These are phyloP conservation scores for Irena cyanogastra DNA, from an alignment of 2,113 vertebrate genomes.

Conservation along the genomic window DNA sequence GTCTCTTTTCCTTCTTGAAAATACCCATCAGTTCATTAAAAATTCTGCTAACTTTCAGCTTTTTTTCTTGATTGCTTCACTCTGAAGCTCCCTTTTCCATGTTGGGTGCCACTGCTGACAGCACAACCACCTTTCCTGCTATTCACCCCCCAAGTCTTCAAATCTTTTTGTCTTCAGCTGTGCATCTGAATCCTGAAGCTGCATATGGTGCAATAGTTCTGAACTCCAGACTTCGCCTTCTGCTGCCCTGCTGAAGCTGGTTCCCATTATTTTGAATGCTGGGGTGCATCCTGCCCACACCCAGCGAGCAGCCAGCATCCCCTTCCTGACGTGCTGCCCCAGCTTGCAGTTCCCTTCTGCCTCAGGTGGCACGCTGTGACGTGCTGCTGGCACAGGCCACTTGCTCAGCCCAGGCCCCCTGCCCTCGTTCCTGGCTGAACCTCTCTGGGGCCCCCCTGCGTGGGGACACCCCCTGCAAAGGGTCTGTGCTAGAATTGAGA, in stretches of 20 bases:
- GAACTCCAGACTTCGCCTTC: neutral
- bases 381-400: neutral
- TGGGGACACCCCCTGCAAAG: too few relatives aligned
- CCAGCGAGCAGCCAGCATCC: neutral
- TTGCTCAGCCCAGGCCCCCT: neutral
- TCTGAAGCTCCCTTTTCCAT: neutral
- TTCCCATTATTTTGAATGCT: neutral
- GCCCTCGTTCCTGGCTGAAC: neutral
- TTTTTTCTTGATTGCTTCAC: neutral
- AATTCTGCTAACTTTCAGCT: neutral
- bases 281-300: neutral
- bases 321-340: neutral
- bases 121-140: neutral
- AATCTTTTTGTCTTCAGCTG: neutral
- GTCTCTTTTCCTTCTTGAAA: neutral
- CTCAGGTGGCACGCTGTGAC: fast-evolving
- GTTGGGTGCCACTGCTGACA: neutral
- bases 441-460: too few relatives aligned
- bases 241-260: neutral
- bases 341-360: fast-evolving
- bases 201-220: neutral
- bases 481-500: too few relatives aligned
- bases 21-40: neutral
- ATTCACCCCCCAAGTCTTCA: neutral
- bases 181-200: neutral